phyloP scores from a whole-genome alignment of 2,888 invertebrate species.

The Pterostichus niger region DNA sequence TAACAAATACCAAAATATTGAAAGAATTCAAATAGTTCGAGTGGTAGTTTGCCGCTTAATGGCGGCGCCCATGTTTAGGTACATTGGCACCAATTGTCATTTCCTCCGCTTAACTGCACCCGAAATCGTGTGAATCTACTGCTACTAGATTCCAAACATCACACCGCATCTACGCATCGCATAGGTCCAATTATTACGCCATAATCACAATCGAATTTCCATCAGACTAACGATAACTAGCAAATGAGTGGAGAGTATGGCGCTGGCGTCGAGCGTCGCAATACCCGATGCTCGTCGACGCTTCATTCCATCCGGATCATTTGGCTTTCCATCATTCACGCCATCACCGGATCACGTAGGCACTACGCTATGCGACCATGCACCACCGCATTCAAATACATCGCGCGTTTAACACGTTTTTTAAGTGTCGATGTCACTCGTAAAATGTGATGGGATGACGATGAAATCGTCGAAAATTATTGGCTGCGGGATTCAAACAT shows the following conservation, averaged over 20 bases:
- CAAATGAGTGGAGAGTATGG: conserved; percentile 56
- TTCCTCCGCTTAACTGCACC: too few species aligned
- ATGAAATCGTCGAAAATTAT: not conserved
- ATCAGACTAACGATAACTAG: conserved; percentile 59
- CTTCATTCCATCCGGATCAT: conserved; percentile 58
- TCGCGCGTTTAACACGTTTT: conserved; percentile 33
- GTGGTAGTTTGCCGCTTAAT: too few species aligned
- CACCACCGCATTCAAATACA: conserved; percentile 10
- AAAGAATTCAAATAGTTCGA: too few species aligned
- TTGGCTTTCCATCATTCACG: conserved; percentile 61
- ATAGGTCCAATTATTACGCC: conserved; percentile 61
- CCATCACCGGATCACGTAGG: conserved; percentile 21
- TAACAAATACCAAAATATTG: too few species aligned
- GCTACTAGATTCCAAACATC: conserved; percentile 8
- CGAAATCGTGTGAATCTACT: not conserved
- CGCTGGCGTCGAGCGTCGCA: not conserved
- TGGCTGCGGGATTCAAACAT: not conserved
- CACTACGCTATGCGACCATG: not conserved
- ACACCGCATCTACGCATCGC: conserved; percentile 23
- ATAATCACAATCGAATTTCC: conserved; percentile 65
- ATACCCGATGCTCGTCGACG: conserved; percentile 12
- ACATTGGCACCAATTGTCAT: too few species aligned
- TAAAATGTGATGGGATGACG: conserved; percentile 7
- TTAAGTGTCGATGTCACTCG: conserved; percentile 11
- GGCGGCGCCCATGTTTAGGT: too few species aligned